Percentiles rank a stretch among this genome's conserved stretches.
Conservation (phyloP, 2,113 vertebrate species). For the Diadophis punctatus region DNA sequence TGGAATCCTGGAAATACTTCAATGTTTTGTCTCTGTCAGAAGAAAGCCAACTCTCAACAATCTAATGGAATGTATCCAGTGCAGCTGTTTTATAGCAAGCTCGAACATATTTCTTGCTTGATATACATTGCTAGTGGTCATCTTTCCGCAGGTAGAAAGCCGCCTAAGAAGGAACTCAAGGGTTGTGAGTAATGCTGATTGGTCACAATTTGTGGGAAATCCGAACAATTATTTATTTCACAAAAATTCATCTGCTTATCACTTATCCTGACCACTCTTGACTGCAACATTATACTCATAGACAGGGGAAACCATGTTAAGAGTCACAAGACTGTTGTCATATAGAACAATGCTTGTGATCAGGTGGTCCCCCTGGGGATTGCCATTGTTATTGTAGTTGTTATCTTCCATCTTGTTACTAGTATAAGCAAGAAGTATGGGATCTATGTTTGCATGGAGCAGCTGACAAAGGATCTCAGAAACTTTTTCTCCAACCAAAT, state of each 20-base stretch:
- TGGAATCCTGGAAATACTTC: neutral
- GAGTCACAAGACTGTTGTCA: neutral
- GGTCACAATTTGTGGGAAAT: neutral
- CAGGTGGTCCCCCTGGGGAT: neutral
- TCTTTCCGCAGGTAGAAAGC: neutral
- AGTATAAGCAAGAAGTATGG: neutral
- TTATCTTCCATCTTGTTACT: neutral
- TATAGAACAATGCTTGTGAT: neutral
- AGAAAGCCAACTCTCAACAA: neutral
- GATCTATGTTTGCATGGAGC: neutral
- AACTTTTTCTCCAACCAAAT: neutral
- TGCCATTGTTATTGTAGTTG: neutral
- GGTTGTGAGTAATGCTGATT: neutral
- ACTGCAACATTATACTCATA: neutral
- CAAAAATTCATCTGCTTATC: neutral
- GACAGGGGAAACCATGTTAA: neutral
- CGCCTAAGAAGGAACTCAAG: neutral
- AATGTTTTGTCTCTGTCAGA: neutral
- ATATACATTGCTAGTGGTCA: neutral
- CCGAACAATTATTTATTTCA: neutral
- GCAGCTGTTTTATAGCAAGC: neutral
- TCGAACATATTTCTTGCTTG: neutral
- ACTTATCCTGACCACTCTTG: neutral
- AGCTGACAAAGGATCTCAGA: neutral
- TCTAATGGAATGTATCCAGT: neutral